phyloP scores from a whole-genome alignment of 2,888 invertebrate species.

The Drosophila niveifrons region DNA sequence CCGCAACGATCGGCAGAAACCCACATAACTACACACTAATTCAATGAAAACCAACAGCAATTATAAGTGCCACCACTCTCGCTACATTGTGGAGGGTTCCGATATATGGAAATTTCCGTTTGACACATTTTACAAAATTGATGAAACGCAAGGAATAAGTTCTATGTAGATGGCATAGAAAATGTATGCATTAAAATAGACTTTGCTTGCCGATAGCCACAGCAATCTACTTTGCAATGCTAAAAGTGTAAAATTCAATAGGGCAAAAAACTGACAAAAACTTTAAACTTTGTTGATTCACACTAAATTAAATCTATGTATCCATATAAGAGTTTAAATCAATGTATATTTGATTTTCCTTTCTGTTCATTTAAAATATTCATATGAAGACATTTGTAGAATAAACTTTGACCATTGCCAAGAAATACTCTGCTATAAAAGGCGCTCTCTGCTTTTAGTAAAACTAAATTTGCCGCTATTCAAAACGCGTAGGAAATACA shows the following conservation, averaged over 20 bases:
- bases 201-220: neutral
- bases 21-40: conserved; percentile 24
- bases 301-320: too few species aligned
- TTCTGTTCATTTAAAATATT: too few species aligned
- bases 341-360: too few species aligned
- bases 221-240: neutral
- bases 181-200: neutral
- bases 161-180: neutral
- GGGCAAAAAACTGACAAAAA: neutral
- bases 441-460: neutral
- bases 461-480: neutral
- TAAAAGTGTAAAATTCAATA: neutral
- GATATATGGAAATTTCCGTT: conserved; percentile 40
- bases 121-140: conserved; percentile 27
- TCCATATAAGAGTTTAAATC: too few species aligned
- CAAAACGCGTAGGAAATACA: neutral
- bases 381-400: too few species aligned
- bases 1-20: conserved; percentile 11
- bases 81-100: conserved; percentile 4
- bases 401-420: too few species aligned
- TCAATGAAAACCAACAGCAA: conserved; percentile 36
- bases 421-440: too few species aligned
- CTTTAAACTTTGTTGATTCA: too few species aligned
- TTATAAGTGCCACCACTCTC: conserved; percentile 32
- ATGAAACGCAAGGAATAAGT: conserved; percentile 4